A percentile compares a stretch with the other conserved stretches of the same genome.
Evolutionary conservation across 1,140 invertebrate genomes (phyloP).

Genomic region (Phenacoccus solenopsis): DNA sequence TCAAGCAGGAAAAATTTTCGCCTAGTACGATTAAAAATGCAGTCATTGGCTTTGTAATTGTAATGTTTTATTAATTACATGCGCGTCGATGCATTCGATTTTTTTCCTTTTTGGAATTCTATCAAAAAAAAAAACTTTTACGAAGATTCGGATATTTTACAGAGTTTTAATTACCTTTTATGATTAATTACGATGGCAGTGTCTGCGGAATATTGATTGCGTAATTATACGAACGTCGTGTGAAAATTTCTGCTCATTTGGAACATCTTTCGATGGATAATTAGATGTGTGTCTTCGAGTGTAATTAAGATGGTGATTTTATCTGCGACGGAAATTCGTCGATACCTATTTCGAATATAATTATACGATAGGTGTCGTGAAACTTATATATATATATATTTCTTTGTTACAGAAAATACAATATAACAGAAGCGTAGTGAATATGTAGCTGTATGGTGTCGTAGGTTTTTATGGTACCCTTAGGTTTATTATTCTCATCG

Average conservation of each 20-base stretch:
- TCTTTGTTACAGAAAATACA: too few relatives aligned
- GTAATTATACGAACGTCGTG: background rate
- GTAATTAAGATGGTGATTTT: background rate
- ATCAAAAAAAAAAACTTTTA: background rate
- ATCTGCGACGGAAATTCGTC: background rate
- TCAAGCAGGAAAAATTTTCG: background rate
- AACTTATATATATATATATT: too few relatives aligned
- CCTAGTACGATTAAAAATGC: background rate
- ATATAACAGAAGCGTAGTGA: too few relatives aligned
- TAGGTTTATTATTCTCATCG: too few relatives aligned
- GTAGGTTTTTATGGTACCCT: too few relatives aligned
- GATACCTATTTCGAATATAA: background rate
- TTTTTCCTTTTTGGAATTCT: background rate
- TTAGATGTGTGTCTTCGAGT: background rate
- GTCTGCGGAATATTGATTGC: background rate
- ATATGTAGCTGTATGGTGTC: too few relatives aligned
- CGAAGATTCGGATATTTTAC: background rate
- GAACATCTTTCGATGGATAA: background rate
- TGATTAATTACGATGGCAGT: background rate
- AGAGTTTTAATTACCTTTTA: background rate
- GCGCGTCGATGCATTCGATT: background rate
- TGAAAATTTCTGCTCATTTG: background rate
- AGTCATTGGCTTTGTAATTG: background rate
- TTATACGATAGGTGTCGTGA: background rate
- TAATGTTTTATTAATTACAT: conserved; percentile 4